Evolutionary conservation across 2,888 invertebrate genomes (phyloP), one percentile per base, ranked within the genome.

Genomic region (Cryptus armator): DNA sequence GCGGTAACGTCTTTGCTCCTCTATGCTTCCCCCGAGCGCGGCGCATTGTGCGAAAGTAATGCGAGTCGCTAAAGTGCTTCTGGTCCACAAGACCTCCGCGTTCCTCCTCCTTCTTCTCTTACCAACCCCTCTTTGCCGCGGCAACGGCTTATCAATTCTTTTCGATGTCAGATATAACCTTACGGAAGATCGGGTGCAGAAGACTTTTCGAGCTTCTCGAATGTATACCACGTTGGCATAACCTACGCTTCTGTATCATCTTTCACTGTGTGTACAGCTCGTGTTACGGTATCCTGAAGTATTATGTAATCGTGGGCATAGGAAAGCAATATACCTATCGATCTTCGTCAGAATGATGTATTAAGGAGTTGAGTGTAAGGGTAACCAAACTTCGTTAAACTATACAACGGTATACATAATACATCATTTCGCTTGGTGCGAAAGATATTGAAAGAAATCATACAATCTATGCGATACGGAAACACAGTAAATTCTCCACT

Each of bases 101-200:
- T 51, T n/a, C 4, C 51, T 66, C n/a, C n/a, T 62, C 72, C 62
- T 48, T 29, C 12, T n/a, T 10, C 51, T 66, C n/a, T 7, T 62
- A 68, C 62, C 62, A 29, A 0, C 56, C 4, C 59, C 24, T 29
- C 59, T 24, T 24, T 62, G 29, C 48, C 16, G 32, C 64, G 51
- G 32, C 64, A 72, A 87, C 85, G 79, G 84, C 84, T 88, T 88
- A 87, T 87, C 88, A 88, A 87, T 88, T 88, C 86, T 79, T 85
- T 71, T 64, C 71, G 74, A 86, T 84, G 84, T 83, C 81, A 81
- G 67, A 81, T 86, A 86, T 82, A 83, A 84, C 84, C 77, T 87
- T 83, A 82, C 72, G 82, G 71, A 79, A 81, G 72, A 71, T 72
- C 70, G 44, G 46, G 44, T 67, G 72, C 29, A 16, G 32, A 78